Evolutionary conservation across 2,888 invertebrate species (phyloP).

Genomic region (Acanthosepion esculentum): DNA sequence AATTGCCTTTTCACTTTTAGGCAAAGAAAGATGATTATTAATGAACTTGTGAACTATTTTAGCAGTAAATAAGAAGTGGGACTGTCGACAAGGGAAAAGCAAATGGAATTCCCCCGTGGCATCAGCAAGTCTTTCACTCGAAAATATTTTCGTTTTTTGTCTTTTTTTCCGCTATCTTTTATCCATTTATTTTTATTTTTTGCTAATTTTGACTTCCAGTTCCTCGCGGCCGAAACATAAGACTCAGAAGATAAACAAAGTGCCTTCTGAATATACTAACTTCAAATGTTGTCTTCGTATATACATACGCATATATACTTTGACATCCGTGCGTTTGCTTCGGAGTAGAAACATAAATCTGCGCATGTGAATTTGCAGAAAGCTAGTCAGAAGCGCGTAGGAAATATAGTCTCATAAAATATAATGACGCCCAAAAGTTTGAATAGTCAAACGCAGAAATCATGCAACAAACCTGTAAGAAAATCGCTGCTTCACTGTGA

Average conservation of each 20-base stretch:
- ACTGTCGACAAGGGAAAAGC: not conserved
- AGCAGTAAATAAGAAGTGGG: not conserved
- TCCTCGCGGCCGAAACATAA: not conserved
- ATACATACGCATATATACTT: not conserved
- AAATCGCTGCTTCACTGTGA: no score
- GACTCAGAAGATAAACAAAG: not conserved
- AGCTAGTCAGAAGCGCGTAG: not conserved
- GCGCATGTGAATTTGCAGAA: not conserved
- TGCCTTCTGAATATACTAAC: not conserved
- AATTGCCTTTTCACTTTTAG: not conserved
- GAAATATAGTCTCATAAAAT: not conserved
- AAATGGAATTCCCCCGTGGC: not conserved
- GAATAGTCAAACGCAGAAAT: no score
- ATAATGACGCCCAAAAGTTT: no score
- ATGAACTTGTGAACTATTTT: slow-evolving; percentile 21
- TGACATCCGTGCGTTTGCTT: not conserved
- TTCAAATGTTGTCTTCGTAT: not conserved
- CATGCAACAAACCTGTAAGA: no score
- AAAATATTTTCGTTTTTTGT: not conserved
- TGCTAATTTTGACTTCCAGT: not conserved
- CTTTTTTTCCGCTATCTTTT: not conserved
- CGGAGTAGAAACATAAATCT: not conserved
- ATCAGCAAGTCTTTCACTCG: not conserved
- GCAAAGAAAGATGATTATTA: not conserved
- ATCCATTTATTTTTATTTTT: not conserved